phyloP scores from a whole-genome alignment of 1,140 invertebrate species.

The Listronotus bonariensis region DNA sequence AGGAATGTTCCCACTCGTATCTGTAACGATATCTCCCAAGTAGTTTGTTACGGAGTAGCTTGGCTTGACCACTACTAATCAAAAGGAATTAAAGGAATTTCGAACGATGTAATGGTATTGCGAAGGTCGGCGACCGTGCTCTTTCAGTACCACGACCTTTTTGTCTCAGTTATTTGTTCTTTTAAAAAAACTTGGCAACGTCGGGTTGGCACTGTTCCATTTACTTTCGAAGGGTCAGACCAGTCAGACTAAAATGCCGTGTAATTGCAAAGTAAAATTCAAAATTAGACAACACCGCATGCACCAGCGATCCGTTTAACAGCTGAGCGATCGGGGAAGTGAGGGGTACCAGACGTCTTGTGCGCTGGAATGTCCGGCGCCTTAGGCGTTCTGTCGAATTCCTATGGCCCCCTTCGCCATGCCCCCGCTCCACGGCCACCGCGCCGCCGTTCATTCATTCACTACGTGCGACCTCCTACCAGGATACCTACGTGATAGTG shows the following conservation, averaged over 20 bases:
- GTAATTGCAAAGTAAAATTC: neutral
- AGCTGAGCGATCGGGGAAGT: constrained; percentile 39
- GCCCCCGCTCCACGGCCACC: constrained; percentile 39
- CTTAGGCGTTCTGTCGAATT: constrained; percentile 62
- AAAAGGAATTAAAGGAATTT: constrained; percentile 19
- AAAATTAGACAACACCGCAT: neutral
- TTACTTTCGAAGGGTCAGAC: too few species aligned
- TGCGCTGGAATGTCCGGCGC: constrained; percentile 64
- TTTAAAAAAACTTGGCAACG: neutral
- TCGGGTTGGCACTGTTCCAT: neutral
- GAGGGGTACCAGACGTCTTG: constrained; percentile 53
- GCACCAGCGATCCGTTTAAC: constrained; percentile 22
- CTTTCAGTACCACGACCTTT: constrained; percentile 24
- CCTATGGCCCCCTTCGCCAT: constrained; percentile 56
- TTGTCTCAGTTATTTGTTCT: neutral
- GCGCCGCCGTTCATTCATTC: constrained; percentile 50
- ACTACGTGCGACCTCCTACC: constrained; percentile 51
- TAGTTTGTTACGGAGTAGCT: constrained; percentile 5
- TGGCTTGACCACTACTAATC: constrained; percentile 8
- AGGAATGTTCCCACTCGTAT: too few species aligned
- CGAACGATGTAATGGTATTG: constrained; percentile 6
- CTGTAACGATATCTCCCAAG: neutral
- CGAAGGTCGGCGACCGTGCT: constrained; percentile 24
- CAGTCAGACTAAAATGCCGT: too few species aligned
- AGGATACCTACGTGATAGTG: constrained; percentile 51